phyloP scores from a whole-genome alignment of 2,797 vertebrate species.

The Agapornis canus region DNA sequence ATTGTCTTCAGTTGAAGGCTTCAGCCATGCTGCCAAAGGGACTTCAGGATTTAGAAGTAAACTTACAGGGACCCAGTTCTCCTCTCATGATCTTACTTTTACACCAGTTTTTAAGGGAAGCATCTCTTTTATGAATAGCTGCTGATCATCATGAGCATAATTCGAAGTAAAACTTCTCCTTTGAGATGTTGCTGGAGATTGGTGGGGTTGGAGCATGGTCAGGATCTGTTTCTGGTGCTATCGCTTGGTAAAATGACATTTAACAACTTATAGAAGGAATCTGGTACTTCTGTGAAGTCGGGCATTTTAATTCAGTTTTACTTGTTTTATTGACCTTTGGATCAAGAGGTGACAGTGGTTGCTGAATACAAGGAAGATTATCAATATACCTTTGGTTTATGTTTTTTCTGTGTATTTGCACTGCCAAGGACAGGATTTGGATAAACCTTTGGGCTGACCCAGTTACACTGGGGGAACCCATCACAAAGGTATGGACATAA shows the following conservation, averaged over 20 bases:
- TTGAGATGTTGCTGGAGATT: background rate
- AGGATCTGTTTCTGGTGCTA: background rate
- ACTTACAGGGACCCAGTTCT: background rate
- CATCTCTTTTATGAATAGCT: background rate
- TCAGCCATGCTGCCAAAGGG: background rate
- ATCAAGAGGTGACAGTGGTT: background rate
- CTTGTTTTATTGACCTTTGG: background rate
- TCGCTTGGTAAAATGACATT: background rate
- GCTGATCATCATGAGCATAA: rapidly evolving
- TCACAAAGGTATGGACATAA: background rate
- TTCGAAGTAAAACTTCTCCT: background rate
- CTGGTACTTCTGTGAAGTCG: background rate
- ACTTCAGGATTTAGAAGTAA: background rate
- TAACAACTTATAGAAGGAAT: background rate
- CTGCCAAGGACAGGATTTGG: background rate
- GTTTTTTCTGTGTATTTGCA: background rate
- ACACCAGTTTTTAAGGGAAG: background rate
- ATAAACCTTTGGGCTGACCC: background rate
- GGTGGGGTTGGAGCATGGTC: background rate
- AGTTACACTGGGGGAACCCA: background rate
- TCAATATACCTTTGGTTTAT: rapidly evolving
- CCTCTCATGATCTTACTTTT: background rate
- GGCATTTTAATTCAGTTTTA: background rate
- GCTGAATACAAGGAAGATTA: background rate
- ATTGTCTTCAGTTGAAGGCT: background rate